A percentile compares a stretch with the other conserved stretches of the same genome.
phyloP scores from a whole-genome alignment of 2,888 invertebrate genomes.

The Lasioglossum oenotherae region DNA sequence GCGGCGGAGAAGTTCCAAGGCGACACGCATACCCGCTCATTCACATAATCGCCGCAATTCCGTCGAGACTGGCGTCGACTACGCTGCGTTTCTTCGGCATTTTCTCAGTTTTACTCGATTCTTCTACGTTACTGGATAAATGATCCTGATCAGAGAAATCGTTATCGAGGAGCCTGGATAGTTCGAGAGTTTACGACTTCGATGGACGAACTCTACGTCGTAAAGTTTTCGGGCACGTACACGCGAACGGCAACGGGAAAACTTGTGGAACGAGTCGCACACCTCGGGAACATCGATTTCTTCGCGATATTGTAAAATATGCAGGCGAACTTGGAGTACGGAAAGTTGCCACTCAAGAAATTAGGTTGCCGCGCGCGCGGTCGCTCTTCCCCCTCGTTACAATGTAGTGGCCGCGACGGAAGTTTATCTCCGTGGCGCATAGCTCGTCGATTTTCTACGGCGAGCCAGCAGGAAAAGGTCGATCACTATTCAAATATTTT shows the following conservation, averaged over 20 bases:
- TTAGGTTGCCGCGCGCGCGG: slow-evolving; percentile 19
- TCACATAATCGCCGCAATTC: background rate
- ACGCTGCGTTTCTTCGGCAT: background rate
- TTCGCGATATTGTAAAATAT: slow-evolving; percentile 29
- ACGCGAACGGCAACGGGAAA: background rate
- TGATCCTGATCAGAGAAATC: background rate
- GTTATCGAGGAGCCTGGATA: background rate
- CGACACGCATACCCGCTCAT: background rate
- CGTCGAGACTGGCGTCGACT: background rate
- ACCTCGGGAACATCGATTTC: slow-evolving; percentile 23
- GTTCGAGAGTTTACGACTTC: background rate
- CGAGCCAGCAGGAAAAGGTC: background rate
- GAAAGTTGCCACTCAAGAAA: slow-evolving; percentile 33
- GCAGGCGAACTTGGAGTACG: slow-evolving; percentile 30
- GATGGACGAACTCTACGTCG: background rate
- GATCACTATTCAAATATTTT: background rate
- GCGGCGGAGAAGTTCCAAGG: background rate
- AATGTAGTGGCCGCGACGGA: slow-evolving; percentile 5
- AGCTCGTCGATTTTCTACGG: background rate
- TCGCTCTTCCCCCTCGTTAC: background rate
- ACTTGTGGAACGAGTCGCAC: slow-evolving; percentile 24
- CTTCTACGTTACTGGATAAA: background rate
- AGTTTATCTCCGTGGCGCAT: background rate
- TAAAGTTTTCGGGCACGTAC: slow-evolving; percentile 19
- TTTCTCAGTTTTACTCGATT: background rate